phyloP scores from a whole-genome alignment of 2,888 invertebrate species.

The Bruchidius siliquastri region DNA sequence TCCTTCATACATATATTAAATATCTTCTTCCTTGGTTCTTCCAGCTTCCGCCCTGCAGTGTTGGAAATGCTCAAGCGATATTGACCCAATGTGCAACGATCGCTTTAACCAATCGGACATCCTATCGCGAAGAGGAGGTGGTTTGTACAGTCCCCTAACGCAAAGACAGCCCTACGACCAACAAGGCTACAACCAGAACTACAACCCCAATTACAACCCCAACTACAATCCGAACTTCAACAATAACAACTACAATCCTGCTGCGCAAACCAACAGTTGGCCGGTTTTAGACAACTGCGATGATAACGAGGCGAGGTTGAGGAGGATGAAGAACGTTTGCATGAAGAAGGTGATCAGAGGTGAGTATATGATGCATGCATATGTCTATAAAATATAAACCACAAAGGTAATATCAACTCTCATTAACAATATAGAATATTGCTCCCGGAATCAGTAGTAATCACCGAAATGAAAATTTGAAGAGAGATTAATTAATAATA shows the following conservation, averaged over 20 bases:
- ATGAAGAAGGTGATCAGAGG: constrained; percentile 72
- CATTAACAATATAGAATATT: too few relatives aligned
- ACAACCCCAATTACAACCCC: constrained; percentile 10
- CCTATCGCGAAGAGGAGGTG: constrained; percentile 15
- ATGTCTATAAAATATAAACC: background rate
- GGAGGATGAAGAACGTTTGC: constrained; percentile 56
- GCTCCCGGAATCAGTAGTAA: too few relatives aligned
- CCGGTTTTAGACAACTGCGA: constrained; percentile 27
- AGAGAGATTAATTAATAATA: too few relatives aligned
- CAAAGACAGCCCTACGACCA: constrained; percentile 20
- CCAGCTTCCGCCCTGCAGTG: constrained; percentile 64
- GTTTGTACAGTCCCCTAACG: constrained; percentile 16
- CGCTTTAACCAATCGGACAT: constrained; percentile 59
- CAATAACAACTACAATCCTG: constrained; percentile 19
- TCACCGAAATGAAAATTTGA: too few relatives aligned
- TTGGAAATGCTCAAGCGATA: constrained; percentile 72
- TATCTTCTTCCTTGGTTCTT: constrained; percentile 30
- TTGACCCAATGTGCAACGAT: constrained; percentile 66
- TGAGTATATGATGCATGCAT: constrained; percentile 31
- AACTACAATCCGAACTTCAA: constrained; percentile 41
- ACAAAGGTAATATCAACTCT: too few relatives aligned
- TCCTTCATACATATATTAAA: background rate
- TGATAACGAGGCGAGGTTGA: constrained; percentile 27
- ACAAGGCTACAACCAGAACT: constrained; percentile 39
- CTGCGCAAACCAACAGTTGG: constrained; percentile 3